Evolutionary conservation across 2,797 vertebrate species (phyloP).

Genomic region (Cryptoprocta ferox): DNA sequence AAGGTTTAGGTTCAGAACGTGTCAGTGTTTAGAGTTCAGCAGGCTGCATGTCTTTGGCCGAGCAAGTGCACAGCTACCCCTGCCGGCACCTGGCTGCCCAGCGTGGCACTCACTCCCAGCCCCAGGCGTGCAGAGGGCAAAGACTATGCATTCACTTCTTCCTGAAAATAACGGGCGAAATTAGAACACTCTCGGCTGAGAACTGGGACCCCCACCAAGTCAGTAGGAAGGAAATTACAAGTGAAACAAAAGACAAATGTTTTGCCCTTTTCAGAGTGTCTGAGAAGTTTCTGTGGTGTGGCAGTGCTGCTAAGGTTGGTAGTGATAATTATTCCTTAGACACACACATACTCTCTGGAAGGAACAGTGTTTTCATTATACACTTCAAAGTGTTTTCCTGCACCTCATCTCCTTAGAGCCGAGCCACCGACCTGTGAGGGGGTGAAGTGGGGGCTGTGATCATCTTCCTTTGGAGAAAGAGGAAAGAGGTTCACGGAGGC

Average conservation of each 20-base stretch:
- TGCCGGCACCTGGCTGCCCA: neutral
- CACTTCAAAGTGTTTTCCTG: constrained; percentile 61
- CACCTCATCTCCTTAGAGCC: constrained; percentile 15
- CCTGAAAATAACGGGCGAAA: constrained; percentile 26
- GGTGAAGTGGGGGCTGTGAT: neutral
- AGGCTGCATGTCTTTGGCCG: fast-evolving
- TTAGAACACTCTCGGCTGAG: constrained; percentile 2
- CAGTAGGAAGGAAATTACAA: constrained; percentile 15
- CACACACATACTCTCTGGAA: constrained; percentile 22
- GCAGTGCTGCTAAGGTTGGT: neutral
- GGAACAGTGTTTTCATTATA: constrained; percentile 52
- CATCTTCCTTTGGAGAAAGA: neutral
- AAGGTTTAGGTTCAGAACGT: neutral
- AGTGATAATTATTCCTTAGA: constrained; percentile 60
- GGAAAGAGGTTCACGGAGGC: neutral
- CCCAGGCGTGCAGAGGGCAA: neutral
- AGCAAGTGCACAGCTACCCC: neutral
- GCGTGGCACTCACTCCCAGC: neutral
- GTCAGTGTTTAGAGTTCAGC: neutral
- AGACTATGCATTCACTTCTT: neutral
- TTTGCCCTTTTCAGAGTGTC: constrained; percentile 47
- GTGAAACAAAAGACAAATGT: constrained; percentile 48
- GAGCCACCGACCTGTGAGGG: neutral
- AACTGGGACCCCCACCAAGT: neutral
- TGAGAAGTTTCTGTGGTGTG: neutral